Evolutionary conservation across 2,888 invertebrate genomes (phyloP), one percentile per base, ranked within the genome.

Genomic region (Zaprionus bogoriensis): DNA sequence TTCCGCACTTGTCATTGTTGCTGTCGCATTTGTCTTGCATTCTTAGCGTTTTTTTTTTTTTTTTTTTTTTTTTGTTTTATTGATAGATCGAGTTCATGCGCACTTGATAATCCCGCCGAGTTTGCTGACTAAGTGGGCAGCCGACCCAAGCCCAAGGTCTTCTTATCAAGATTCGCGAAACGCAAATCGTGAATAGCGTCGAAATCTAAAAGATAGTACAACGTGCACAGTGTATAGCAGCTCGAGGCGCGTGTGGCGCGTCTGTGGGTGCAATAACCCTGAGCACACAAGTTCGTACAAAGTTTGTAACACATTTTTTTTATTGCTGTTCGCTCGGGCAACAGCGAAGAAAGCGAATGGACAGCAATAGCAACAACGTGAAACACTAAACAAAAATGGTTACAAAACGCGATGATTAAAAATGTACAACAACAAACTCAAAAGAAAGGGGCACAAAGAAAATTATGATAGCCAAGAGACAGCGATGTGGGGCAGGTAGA

Each of bases 321-420:
- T 42, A 19, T 53, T 23, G 48, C 42, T 42, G 44, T 17, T 28
- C 62, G 42, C 17, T 41, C 32, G 9, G 27, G 45, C n/a, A 39
- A 27, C 14, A 45, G 27, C 53, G 48, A 63, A 78, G 77, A 82
- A 82, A 82, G 79, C 69, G 66, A 76, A 59, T 48, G 67, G 36
- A 10, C 5, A 27, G n/a, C 27, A 27, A 36, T 17, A 36, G 17
- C 50, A 79, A 59, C 10, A 68, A 60, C 47, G 50, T 28, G 50
- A 51, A 39, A 51, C 4, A 41, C 20, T 19, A 59, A 46, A 46
- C 27, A 61, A 45, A 59, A 53, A 48, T 51, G 71, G 52, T 80
- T 71, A 68, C 79, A 71, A 83, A 77, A 82, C 67, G 73, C 70
- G 61, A 59, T 79, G 69, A 76, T 74, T 68, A 74, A 70, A 71